Conservation (phyloP, 2,888 invertebrate species). For the Andrena marginata region DNA sequence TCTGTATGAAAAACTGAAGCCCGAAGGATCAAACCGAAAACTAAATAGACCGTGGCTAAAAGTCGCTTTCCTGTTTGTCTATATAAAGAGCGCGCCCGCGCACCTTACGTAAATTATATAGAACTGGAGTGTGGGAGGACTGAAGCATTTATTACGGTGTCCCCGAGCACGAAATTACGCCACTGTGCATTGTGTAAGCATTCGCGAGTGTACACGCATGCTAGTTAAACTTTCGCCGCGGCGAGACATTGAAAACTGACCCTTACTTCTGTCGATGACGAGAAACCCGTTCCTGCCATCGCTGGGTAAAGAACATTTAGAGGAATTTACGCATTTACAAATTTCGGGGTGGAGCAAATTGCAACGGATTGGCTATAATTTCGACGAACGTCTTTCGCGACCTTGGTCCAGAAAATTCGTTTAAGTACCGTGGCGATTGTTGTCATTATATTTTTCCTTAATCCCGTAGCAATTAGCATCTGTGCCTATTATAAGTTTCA, state of each 20-base stretch:
- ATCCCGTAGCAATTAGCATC: neutral
- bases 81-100: constrained; percentile 53
- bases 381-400: neutral
- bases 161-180: constrained; percentile 72
- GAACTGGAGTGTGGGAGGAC: constrained; percentile 69
- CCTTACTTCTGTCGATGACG: constrained; percentile 46
- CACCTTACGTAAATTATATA: constrained; percentile 70
- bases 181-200: constrained; percentile 73
- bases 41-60: constrained; percentile 52
- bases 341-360: neutral
- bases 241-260: constrained; percentile 68
- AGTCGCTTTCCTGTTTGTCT: constrained; percentile 53
- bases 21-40: constrained; percentile 2
- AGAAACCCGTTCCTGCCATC: constrained; percentile 19
- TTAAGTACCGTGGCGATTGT: neutral
- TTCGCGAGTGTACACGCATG: constrained; percentile 56
- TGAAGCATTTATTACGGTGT: constrained; percentile 69
- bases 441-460: constrained; percentile 11
- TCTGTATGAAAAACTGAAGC: neutral
- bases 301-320: neutral
- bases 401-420: constrained; percentile 13
- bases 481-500: too few species aligned
- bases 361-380: neutral
- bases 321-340: neutral
- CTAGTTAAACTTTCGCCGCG: constrained; percentile 72